Evolutionary conservation across 2,797 vertebrate genomes (phyloP), one percentile per base, ranked within the genome.

Genomic region (Sparus aurata): DNA sequence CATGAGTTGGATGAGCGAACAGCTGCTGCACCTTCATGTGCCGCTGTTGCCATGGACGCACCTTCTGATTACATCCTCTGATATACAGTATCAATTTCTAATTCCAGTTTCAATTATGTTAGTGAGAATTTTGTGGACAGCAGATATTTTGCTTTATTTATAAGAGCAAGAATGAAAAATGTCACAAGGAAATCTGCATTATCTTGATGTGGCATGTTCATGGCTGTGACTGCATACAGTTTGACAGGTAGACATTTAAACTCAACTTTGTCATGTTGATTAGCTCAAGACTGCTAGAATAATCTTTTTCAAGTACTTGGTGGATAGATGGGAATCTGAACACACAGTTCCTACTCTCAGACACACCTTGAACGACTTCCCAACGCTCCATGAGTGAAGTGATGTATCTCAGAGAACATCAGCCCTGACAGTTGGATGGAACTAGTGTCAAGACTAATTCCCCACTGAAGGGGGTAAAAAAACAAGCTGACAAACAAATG

Each of bases 401-500:
- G 50, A 34, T 47, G 1, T 15, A 16, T 79, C 3, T 68, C 7
- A 12, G 15, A 61, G 23, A 67, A 52, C 52, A 59, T 77, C 22
- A 52, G 13, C 2, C 17, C 52, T 54, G 45, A 59, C 25, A 49
- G 45, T 69, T 63, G 15, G 23, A 65, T 53, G 17, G 16, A 12
- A 15, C n/a, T 54, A 3, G 8, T 73, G 55, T 76, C 18, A 34
- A 57, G 27, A 34, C 49, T 30, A 22, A 55, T 62, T 58, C 15
- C 6, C 50, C 4, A 9, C 12, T 45, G 52, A 7, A 69, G 49
- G 49, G 64, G 55, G 23, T 60, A 8, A 58, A 66, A 22, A 52
- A 71, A 17, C 10, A 13, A 50, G 34, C 38, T 22, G 45, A 72
- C 1, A 73, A 68, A 47, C 27, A 41, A 41, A 52, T 67, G 45